Evolutionary conservation across 2,888 invertebrate species (phyloP).

Genomic region (Drosophila fulvimacula): DNA sequence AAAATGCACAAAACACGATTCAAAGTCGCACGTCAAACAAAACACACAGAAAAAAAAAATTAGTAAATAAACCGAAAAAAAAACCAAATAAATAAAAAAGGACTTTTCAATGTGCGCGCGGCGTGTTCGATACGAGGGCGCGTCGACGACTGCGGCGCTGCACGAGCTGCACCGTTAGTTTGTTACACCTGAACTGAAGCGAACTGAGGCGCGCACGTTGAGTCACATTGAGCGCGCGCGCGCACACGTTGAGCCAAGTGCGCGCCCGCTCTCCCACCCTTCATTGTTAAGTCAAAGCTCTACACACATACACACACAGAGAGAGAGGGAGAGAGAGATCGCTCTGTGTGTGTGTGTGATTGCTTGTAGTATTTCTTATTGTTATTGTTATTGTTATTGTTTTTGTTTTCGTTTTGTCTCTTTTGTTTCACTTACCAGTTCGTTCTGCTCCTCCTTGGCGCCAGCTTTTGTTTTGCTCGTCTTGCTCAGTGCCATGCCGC

Average conservation of each 20-base stretch:
- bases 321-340: not conserved
- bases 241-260: slow-evolving; percentile 52
- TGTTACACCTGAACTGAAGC: slow-evolving; percentile 77
- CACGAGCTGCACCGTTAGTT: slow-evolving; percentile 76
- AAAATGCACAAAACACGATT: slow-evolving; percentile 32
- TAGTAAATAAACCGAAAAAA: slow-evolving; percentile 15
- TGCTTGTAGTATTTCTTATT: slow-evolving; percentile 29
- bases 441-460: slow-evolving; percentile 75
- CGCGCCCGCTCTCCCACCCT: slow-evolving; percentile 33
- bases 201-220: slow-evolving; percentile 21
- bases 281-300: slow-evolving; percentile 51
- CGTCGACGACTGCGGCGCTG: slow-evolving; percentile 71
- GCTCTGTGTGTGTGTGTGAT: slow-evolving; percentile 9
- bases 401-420: slow-evolving; percentile 13
- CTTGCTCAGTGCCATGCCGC: slow-evolving; percentile 67
- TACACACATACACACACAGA: slow-evolving; percentile 5
- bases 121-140: slow-evolving; percentile 69
- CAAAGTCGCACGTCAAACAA: slow-evolving; percentile 33
- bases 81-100: slow-evolving; percentile 13
- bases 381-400: slow-evolving; percentile 32
- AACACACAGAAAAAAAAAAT: slow-evolving; percentile 5
- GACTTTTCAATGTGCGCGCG: slow-evolving; percentile 41
- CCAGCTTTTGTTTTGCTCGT: slow-evolving; percentile 69
- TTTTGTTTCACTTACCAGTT: slow-evolving; percentile 63
- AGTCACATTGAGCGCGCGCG: slow-evolving; percentile 19